Percentiles rank a stretch among this genome's conserved stretches.
Conservation (phyloP, 1,140 invertebrate species). For the Saxidomus purpurata region DNA sequence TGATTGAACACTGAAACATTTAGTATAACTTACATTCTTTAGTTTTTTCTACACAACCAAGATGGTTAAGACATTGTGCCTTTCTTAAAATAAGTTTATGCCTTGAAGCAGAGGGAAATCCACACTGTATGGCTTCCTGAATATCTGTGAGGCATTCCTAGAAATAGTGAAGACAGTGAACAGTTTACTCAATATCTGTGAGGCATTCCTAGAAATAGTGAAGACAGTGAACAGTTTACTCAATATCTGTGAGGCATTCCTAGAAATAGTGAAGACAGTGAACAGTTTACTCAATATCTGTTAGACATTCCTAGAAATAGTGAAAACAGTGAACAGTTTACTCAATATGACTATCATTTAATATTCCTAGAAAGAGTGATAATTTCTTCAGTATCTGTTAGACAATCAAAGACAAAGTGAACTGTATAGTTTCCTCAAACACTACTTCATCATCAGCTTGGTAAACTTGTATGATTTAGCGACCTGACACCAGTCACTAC, state of each 20-base stretch:
- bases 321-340: too few relatives aligned
- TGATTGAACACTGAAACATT: too few relatives aligned
- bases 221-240: conserved; percentile 88
- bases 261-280: neutral
- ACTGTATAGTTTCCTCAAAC: too few relatives aligned
- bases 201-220: conserved; percentile 74
- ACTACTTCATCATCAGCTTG: too few relatives aligned
- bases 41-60: conserved; percentile 90
- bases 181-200: conserved; percentile 90
- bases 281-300: neutral
- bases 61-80: conserved; percentile 91
- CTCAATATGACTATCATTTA: too few relatives aligned
- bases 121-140: conserved; percentile 89
- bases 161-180: conserved; percentile 84
- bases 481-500: too few relatives aligned
- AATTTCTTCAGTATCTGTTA: too few relatives aligned
- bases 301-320: neutral
- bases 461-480: too few relatives aligned
- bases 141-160: conserved; percentile 88
- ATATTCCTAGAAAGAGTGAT: too few relatives aligned
- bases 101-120: conserved; percentile 89
- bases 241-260: conserved; percentile 87
- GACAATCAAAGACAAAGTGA: too few relatives aligned
- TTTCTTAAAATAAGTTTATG: conserved; percentile 92
- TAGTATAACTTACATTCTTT: conserved; percentile 85